Base-by-base conservation (phyloP, 2,113 vertebrate species). In the Microcebus griseorufus region DNA sequence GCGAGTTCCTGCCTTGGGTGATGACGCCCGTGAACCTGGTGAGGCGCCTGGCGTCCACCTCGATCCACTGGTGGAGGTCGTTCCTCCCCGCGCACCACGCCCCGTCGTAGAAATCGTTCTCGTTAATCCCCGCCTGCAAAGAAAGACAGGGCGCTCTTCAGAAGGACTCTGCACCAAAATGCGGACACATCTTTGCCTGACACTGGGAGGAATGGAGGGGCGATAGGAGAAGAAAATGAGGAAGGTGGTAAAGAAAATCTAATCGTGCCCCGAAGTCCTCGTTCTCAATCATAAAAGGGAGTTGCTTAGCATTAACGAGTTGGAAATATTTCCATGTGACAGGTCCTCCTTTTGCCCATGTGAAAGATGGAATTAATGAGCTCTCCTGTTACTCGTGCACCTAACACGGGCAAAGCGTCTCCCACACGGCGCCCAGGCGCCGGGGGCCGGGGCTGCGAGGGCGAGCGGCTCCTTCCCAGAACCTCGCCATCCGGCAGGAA, bases 1-100 rank as follows among this genome's bases (percentile, higher is more conserved):
- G 99, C 12, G 99, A 99, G 98, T 99, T 99, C 94, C 99, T 99
- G 97, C 99, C 99, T 97, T 99, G 99, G 0, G 99, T 99, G 98
- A 99, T 98, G 98, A 99, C 99, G 34, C 99, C 99, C 0, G 99
- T 99, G 98, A 99, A 99, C 80, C 98, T 99, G 76, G 99, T 99
- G 96, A 99, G 98, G 98, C 99, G 99, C 86, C 99, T 98, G 96
- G 99, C 99, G 32, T 99, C 99, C 88, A 99, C 99, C 98, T 99
- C 99, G 9, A 99, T 98, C 99, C 99, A 99, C 98, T 99, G 99
- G 55, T 99, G 99, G 0, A 99, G 98, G 98, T 99, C 99, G 6
- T 99, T 99, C 97, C 99, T 99, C 88, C 99, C 99, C 0, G 99
- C 99, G 73, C 99, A 99, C 99, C 99, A 99, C 5, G 99, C 99